A percentile compares a stretch with the other conserved stretches of the same genome.
These are phyloP conservation scores for Drosophila neutralis DNA, from an alignment of 2,888 invertebrate genomes.

Conservation along the genomic window DNA sequence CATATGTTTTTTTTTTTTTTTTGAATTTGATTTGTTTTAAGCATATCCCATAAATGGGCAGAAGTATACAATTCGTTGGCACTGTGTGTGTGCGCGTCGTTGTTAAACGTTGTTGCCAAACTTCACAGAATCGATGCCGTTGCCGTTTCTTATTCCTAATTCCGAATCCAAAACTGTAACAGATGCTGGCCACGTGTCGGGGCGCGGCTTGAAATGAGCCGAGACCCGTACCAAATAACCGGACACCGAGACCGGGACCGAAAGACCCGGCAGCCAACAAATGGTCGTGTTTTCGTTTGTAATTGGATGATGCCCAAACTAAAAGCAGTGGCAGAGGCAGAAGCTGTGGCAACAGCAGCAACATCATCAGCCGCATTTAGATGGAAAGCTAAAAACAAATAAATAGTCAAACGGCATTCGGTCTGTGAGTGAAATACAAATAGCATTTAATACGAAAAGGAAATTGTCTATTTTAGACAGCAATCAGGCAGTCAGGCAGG, in stretches of 20 bases:
- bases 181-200: constrained; percentile 79
- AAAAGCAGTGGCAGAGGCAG: not conserved
- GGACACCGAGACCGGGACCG: constrained; percentile 12
- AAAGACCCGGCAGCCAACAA: constrained; percentile 15
- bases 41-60: constrained; percentile 44
- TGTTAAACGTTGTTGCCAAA: constrained; percentile 72
- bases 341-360: not conserved
- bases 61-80: constrained; percentile 37
- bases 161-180: constrained; percentile 64
- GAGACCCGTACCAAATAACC: constrained; percentile 21
- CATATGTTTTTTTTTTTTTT: constrained; percentile 23
- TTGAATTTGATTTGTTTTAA: constrained; percentile 72
- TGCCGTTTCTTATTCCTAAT: not conserved
- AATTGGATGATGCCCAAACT: constrained; percentile 70
- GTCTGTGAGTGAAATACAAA: constrained; percentile 78
- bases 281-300: constrained; percentile 35
- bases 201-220: constrained; percentile 32
- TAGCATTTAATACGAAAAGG: constrained; percentile 80
- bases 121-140: constrained; percentile 47
- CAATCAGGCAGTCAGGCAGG: constrained; percentile 16
- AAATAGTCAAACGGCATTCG: constrained; percentile 75
- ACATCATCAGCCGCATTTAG: constrained; percentile 3
- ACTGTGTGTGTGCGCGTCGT: constrained; percentile 9
- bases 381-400: constrained; percentile 70
- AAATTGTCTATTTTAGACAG: constrained; percentile 75